phyloP scores from a whole-genome alignment of 2,113 vertebrate species.

The Halichoerus grypus region DNA sequence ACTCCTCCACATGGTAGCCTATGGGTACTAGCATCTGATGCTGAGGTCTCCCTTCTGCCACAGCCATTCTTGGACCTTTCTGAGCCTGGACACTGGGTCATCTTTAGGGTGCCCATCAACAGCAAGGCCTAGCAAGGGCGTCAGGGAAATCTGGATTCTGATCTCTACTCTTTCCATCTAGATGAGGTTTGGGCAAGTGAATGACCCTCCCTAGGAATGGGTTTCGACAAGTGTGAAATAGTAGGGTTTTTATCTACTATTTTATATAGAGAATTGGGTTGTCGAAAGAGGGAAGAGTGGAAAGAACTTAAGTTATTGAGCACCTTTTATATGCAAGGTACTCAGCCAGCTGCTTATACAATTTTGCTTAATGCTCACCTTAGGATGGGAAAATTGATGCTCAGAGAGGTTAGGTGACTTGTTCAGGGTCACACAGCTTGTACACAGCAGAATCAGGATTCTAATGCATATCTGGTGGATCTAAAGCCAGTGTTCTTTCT shows the following conservation, averaged over 20 bases:
- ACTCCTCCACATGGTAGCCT: not conserved
- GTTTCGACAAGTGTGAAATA: not conserved
- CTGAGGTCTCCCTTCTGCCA: not conserved
- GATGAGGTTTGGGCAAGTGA: not conserved
- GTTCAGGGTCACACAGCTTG: not conserved
- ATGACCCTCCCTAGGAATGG: not conserved
- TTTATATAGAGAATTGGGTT: not conserved
- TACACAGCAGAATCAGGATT: not conserved
- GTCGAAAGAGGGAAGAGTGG: not conserved
- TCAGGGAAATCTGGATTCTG: not conserved
- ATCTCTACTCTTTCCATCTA: not conserved
- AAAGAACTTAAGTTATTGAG: not conserved
- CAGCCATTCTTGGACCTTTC: not conserved
- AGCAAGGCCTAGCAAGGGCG: not conserved
- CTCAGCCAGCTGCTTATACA: not conserved
- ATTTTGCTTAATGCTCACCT: not conserved
- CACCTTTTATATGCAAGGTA: not conserved
- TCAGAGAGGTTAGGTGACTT: not conserved
- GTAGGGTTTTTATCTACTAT: not conserved
- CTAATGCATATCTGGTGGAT: accelerated
- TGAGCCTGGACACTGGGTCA: not conserved
- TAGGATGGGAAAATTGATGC: not conserved
- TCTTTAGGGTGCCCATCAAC: not conserved
- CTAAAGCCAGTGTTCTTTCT: not conserved
- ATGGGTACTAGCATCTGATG: not conserved